Evolutionary conservation across 2,888 invertebrate genomes (phyloP), one percentile per base, ranked within the genome.

Genomic region (Zootermopsis nevadensis): DNA sequence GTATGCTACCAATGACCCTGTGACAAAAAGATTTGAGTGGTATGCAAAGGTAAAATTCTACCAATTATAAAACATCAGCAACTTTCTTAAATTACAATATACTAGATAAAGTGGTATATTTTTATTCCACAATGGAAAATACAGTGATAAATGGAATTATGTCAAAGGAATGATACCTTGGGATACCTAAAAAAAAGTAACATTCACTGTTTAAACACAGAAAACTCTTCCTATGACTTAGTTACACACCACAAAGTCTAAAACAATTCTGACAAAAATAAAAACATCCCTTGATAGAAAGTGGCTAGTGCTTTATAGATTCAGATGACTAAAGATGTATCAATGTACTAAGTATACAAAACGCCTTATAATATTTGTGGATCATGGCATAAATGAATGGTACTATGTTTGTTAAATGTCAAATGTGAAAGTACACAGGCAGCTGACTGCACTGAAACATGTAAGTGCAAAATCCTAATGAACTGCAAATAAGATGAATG

Each of bases 41-140:
- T 48, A 19, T 48, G 12, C 48, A 19, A 19, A 48, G 19, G 19
- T 48, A 48, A 48, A 48, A 48, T 48, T 48, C 48, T 19, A 48
- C n/a, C n/a, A n/a, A n/a, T 48, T 19, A 48, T 42, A 15, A 42
- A 42, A 15, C 42, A 42, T 42, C 8, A 7, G 15, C 15, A 15
- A 42, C 42, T 42, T 42, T 6, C 19, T 12, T 48, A 15, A 0
- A 48, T 48, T 48, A 48, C 48, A 48, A 48, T 4, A 48, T 15
- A 1, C 19, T 15, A 15, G 19, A 42, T 7, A 15, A 42, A 15
- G 12, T 42, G 42, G n/a, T n/a, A n/a, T 48, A 19, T 48, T 48
- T 42, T 72, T 72, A 72, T 72, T 74, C n/a, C 74, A 74, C 38
- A 74, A 38, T 33, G 35, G 15, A 38, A 35, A 74, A 74, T 74